A percentile compares a stretch with the other conserved stretches of the same genome.
Evolutionary conservation across 2,888 invertebrate species (phyloP).

Genomic region (Erebia epiphron): DNA sequence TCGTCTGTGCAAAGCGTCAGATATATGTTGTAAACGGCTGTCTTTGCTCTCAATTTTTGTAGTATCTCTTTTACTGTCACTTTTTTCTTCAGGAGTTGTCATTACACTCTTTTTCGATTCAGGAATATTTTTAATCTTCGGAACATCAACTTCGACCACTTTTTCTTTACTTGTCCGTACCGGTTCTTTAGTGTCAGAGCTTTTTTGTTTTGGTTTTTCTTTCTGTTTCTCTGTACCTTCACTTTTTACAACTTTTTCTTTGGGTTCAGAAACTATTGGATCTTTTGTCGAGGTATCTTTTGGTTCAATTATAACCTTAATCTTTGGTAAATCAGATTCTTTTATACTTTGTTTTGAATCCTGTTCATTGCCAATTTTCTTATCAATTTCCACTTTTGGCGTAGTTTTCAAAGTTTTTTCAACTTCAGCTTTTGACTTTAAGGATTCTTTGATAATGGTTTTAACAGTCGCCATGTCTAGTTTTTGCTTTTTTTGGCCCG

Average conservation of each 20-base stretch:
- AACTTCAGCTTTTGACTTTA: conserved; percentile 38
- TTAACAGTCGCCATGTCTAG: conserved; percentile 17
- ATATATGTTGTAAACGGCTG: conserved; percentile 62
- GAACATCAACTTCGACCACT: conserved; percentile 25
- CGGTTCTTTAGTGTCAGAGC: conserved; percentile 17
- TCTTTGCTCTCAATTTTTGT: conserved; percentile 51
- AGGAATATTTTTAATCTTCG: conserved; percentile 17
- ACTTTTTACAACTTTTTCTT: conserved; percentile 16
- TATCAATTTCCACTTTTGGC: conserved; percentile 6
- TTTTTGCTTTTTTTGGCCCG: conserved; percentile 12
- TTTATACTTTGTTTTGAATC: conserved; percentile 23
- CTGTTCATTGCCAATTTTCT: background rate
- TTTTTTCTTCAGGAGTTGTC: conserved; percentile 20
- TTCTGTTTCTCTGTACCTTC: conserved; percentile 16
- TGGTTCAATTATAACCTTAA: conserved; percentile 35
- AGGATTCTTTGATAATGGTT: conserved; percentile 17
- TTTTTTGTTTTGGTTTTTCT: conserved; percentile 25
- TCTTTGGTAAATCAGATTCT: conserved; percentile 8
- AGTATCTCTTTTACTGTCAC: conserved; percentile 26
- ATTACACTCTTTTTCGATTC: conserved; percentile 21
- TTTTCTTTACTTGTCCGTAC: conserved; percentile 28
- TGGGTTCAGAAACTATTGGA: conserved; percentile 13
- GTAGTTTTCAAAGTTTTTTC: conserved; percentile 33
- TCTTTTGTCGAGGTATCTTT: conserved; percentile 30
- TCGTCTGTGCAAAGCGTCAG: conserved; percentile 66